phyloP scores from a whole-genome alignment of 2,113 vertebrate genomes.

The Ranitomeya imitator region DNA sequence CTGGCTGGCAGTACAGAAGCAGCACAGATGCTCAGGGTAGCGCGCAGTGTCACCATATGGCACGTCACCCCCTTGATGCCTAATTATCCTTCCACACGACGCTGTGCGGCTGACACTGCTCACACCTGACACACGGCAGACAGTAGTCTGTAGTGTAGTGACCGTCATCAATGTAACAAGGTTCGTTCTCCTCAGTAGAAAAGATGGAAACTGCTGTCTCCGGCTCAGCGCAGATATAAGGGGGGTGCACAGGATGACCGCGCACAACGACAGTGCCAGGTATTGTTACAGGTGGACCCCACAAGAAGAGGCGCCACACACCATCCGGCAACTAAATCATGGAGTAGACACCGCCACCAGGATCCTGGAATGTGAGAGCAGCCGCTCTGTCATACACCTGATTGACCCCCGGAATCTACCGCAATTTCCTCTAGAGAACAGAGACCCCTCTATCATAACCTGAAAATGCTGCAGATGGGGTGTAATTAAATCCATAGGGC shows the following conservation, averaged over 20 bases:
- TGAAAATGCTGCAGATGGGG: not conserved
- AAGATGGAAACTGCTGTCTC: not conserved
- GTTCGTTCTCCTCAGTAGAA: not conserved
- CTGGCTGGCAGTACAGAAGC: too few relatives aligned
- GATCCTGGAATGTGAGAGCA: not conserved
- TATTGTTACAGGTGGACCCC: too few relatives aligned
- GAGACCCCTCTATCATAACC: not conserved
- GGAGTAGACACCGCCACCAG: not conserved
- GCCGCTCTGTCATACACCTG: not conserved
- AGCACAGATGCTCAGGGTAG: conserved; percentile 17
- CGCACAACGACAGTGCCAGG: too few relatives aligned
- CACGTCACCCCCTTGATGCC: not conserved
- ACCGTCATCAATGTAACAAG: not conserved
- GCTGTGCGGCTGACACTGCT: not conserved
- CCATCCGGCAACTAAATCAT: not conserved
- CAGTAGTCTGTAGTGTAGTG: not conserved
- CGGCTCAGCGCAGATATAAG: not conserved
- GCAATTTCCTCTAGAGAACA: not conserved
- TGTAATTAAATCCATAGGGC: too few relatives aligned
- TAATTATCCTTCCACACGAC: not conserved
- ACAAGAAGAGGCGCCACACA: too few relatives aligned
- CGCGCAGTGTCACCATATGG: conserved; percentile 9
- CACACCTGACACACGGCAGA: not conserved
- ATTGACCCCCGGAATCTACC: not conserved
- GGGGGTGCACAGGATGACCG: too few relatives aligned